Conservation (phyloP, 2,113 vertebrate genomes). For the Pan troglodytes region NHGRI_mPanTro3-v2.1_pri NC_072408.2:116853001-116853500, state of each 20-base stretch:
- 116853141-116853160: background rate
- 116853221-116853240: background rate
- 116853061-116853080: no score
- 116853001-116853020: no score
- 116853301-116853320: background rate
- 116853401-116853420: background rate
- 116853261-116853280: background rate
- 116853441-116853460: no score
- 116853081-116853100: background rate
- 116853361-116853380: background rate
- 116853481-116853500: background rate
- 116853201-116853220: background rate
- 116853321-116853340: background rate
- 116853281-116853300: background rate
- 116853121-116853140: background rate
- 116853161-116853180: background rate
- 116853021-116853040: no score
- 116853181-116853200: background rate
- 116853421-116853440: background rate
- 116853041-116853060: no score
- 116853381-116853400: background rate
- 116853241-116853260: background rate
- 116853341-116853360: background rate
- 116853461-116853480: background rate
- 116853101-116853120: background rate